These are phyloP conservation scores for Garrulus glandarius DNA, from an alignment of 2,797 vertebrate genomes.

Conservation along the genomic window DNA sequence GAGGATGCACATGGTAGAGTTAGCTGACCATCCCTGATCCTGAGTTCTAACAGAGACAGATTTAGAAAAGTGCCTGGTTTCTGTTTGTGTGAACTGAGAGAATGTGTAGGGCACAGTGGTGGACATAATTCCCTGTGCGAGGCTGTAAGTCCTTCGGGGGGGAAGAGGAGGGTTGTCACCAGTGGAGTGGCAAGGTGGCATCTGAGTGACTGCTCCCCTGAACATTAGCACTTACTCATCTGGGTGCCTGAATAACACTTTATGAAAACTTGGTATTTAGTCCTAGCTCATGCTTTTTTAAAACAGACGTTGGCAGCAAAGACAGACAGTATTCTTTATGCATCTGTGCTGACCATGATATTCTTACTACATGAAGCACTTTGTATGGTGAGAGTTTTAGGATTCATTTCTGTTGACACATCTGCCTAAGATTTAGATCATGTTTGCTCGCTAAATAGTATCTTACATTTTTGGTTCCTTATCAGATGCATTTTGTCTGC, in stretches of 20 bases:
- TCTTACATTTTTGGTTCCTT: not conserved
- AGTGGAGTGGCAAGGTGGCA: not conserved
- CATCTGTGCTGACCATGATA: not conserved
- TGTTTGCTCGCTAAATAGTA: not conserved
- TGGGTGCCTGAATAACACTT: not conserved
- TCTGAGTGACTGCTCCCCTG: not conserved
- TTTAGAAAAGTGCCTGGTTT: not conserved
- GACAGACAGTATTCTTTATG: not conserved
- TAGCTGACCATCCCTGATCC: not conserved
- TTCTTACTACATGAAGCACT: not conserved
- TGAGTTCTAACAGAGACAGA: not conserved
- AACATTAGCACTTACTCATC: not conserved
- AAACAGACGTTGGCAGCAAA: not conserved
- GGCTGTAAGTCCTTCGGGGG: not conserved
- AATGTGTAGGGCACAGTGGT: accelerated
- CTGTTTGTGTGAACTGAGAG: not conserved
- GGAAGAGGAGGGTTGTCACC: not conserved
- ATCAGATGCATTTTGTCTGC: not conserved
- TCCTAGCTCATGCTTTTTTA: not conserved
- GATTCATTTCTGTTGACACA: not conserved
- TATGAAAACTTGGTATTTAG: not conserved
- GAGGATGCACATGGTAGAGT: accelerated
- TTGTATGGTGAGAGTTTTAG: not conserved
- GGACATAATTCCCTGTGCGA: accelerated
- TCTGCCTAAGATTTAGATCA: not conserved